Evolutionary conservation across 2,797 vertebrate species (phyloP).

Genomic region (Mus caroli): DNA sequence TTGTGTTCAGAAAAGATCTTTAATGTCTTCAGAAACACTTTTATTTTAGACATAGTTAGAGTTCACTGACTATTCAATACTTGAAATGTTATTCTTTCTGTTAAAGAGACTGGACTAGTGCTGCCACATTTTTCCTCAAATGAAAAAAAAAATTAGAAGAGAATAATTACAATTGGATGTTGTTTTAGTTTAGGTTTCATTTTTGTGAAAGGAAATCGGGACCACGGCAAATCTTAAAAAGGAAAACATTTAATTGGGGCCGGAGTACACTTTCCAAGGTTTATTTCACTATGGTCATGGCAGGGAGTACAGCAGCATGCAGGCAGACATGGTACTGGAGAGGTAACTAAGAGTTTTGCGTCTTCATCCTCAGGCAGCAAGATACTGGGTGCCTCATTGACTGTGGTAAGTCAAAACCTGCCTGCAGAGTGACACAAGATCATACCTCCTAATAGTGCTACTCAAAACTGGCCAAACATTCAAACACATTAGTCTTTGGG

Average conservation of each 20-base stretch:
- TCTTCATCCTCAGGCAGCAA: not conserved
- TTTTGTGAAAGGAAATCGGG: not conserved
- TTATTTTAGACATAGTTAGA: not conserved
- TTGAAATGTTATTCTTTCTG: not conserved
- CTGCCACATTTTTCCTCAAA: not conserved
- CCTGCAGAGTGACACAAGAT: not conserved
- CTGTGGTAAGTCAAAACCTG: too few relatives aligned
- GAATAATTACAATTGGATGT: not conserved
- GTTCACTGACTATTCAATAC: not conserved
- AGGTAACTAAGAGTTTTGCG: not conserved
- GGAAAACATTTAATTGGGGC: not conserved
- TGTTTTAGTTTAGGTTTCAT: not conserved
- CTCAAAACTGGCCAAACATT: not conserved
- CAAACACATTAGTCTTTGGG: not conserved
- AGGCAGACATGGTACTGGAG: not conserved
- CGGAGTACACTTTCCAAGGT: not conserved
- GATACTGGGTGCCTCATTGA: too few relatives aligned
- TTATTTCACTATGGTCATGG: not conserved
- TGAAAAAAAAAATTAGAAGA: not conserved
- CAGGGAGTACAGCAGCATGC: too few relatives aligned
- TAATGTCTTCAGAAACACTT: not conserved
- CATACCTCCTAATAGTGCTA: too few relatives aligned
- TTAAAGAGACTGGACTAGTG: not conserved
- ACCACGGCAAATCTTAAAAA: not conserved
- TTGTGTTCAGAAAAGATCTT: not conserved